Evolutionary conservation across 2,797 vertebrate species (phyloP), one percentile per base, ranked within the genome.

Genomic region (Aldrovandia affinis): DNA sequence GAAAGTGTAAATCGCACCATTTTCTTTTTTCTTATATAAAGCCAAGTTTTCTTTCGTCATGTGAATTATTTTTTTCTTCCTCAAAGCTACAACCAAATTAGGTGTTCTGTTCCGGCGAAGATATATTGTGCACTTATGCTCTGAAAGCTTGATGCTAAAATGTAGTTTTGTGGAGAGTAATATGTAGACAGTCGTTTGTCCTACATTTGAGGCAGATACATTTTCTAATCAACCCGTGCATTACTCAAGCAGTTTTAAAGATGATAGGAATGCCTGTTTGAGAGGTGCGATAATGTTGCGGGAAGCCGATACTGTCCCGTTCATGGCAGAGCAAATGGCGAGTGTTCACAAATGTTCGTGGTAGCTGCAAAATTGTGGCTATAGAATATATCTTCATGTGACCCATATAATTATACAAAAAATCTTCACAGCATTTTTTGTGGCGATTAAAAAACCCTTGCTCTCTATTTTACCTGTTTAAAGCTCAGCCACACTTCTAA

Each of bases 1-100:
- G 86, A 93, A 95, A 89, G 86, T 89, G 73, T 89, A 83, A 86
- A 81, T 86, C 87, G 91, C 89, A 88, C 84, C 83, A 83, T 87
- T 70, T 81, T 39, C 25, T 78, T 39, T 42, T 2, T 65, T 47
- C 50, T 78, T 78, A 42, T 78, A 47, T 78, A 47, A 78, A n/a
- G 14, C 47, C 1, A 50, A 10, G 75, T 47, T 78, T 50, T 42
- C 44, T 78, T 44, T 78, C 18, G 1, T 42, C 33, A 0, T 14
- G 22, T 78, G 44, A 50, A 10, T 78, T n/a, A 47, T 77, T 77
- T 12, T 63, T 14, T 61, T 44, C 18, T 50, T 78, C 25, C 50
- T 78, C 42, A 50, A 50, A 44, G 44, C 42, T 78, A 22, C 75
- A 78, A 50, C 75, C 75, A 78, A 78, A 78, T 47, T 44, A 12